These are phyloP conservation scores for Glaucidium brasilianum DNA, from an alignment of 2,113 vertebrate genomes.

Conservation along the genomic window DNA sequence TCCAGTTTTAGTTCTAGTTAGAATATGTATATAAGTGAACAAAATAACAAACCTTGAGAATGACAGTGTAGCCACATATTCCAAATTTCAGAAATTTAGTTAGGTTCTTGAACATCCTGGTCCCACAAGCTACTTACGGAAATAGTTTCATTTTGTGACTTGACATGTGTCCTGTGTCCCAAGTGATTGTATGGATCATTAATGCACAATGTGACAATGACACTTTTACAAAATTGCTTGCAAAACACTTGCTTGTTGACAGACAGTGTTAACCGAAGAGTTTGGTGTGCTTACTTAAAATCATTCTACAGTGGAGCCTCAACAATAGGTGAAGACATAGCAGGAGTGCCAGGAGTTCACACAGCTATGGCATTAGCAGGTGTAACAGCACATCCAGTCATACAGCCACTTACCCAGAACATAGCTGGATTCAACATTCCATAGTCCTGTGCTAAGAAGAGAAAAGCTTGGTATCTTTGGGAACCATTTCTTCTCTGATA, in stretches of 20 bases:
- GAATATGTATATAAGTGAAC: not conserved
- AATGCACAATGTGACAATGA: not conserved
- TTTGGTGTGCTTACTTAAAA: not conserved
- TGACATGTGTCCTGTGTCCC: not conserved
- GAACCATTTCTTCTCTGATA: not conserved
- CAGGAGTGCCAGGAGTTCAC: not conserved
- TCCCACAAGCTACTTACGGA: not conserved
- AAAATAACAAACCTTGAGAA: not conserved
- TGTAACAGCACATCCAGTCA: accelerated
- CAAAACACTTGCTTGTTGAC: not conserved
- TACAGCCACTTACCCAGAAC: not conserved
- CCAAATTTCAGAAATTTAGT: not conserved
- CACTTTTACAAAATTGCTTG: not conserved
- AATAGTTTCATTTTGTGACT: not conserved
- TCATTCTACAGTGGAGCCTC: not conserved
- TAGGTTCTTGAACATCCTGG: not conserved
- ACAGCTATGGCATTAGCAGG: not conserved
- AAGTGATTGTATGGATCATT: not conserved
- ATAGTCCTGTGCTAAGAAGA: not conserved
- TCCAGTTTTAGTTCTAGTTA: not conserved
- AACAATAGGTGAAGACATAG: not conserved
- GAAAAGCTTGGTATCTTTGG: not conserved
- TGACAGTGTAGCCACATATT: not conserved
- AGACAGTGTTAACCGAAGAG: not conserved
- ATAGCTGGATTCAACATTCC: not conserved